phyloP scores from a whole-genome alignment of 2,113 vertebrate genomes.

The Panthera tigris region DNA sequence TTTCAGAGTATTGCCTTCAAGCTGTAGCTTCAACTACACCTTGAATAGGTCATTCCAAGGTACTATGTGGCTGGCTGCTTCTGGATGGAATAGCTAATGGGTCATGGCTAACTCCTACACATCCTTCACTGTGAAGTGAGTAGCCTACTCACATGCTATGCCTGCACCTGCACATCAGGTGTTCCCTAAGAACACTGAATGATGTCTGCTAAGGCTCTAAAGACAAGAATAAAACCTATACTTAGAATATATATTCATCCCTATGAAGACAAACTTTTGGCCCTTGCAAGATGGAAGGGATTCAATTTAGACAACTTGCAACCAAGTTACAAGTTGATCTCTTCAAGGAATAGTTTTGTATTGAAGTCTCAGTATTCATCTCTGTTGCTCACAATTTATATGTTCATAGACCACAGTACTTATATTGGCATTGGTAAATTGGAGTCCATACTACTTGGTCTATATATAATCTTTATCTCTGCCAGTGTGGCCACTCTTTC shows the following conservation, averaged over 20 bases:
- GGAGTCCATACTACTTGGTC: not conserved
- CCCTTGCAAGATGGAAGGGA: not conserved
- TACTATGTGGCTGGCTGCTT: not conserved
- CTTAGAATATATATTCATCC: not conserved
- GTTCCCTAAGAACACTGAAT: not conserved
- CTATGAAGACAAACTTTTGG: not conserved
- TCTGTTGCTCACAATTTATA: not conserved
- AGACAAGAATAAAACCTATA: not conserved
- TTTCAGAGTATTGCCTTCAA: not conserved
- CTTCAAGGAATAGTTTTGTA: not conserved
- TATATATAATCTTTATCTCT: not conserved
- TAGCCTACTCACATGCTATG: not conserved
- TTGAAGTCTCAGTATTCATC: not conserved
- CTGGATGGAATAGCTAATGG: not conserved
- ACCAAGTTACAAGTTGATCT: not conserved
- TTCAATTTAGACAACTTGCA: not conserved
- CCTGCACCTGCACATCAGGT: accelerated
- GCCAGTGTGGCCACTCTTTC: not conserved
- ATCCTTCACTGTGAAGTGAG: not conserved
- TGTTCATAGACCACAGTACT: not conserved
- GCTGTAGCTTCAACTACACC: not conserved
- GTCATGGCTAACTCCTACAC: not conserved
- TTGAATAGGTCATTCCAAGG: not conserved
- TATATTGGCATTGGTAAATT: not conserved
- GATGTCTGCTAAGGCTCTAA: not conserved